These are phyloP conservation scores for Aix galericulata DNA, from an alignment of 2,113 vertebrate species.

Conservation along the genomic window DNA sequence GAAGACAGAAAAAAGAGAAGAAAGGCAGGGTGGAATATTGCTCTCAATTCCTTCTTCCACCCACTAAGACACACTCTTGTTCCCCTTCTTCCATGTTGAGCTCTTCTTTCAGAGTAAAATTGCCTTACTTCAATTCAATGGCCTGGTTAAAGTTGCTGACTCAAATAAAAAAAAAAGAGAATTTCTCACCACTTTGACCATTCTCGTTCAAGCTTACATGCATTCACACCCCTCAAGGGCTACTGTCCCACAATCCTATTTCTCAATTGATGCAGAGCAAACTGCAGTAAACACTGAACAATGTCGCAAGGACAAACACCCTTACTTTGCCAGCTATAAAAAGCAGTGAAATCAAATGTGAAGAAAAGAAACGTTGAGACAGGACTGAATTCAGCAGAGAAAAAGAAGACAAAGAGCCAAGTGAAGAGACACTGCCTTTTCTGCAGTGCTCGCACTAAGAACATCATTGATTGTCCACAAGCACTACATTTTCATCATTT, in stretches of 20 bases:
- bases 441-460: fast-evolving
- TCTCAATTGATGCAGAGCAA: background rate
- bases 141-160: background rate
- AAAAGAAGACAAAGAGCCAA: slow-evolving; percentile 1
- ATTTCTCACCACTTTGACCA: background rate
- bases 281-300: slow-evolving; percentile 15
- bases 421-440: background rate
- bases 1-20: background rate
- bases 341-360: background rate
- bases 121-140: background rate
- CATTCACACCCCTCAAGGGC: background rate
- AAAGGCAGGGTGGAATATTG: background rate
- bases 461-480: background rate
- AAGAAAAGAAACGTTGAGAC: background rate
- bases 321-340: slow-evolving; percentile 5
- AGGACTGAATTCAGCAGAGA: background rate
- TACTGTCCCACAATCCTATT: background rate
- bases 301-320: background rate
- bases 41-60: background rate
- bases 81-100: fast-evolving
- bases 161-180: background rate
- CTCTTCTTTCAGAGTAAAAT: background rate
- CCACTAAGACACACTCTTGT: background rate
- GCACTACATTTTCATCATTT: background rate
- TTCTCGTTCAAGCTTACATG: background rate